Evolutionary conservation across 2,888 invertebrate species (phyloP).

Genomic region (Silvanus unidentatus): DNA sequence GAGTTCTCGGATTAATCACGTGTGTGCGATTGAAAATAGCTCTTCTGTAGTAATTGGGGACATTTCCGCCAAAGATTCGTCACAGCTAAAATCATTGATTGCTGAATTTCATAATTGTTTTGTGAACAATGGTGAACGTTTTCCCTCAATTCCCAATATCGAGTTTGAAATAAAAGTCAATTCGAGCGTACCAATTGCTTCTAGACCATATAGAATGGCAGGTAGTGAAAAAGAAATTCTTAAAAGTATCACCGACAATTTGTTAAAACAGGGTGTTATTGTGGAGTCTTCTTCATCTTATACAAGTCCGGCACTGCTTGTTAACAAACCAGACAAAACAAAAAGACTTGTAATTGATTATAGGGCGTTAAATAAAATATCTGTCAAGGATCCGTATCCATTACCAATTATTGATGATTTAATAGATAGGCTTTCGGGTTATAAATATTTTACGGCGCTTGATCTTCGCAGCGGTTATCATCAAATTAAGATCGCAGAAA

Average conservation of each 20-base stretch:
- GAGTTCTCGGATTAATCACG: no score
- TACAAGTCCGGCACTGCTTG: constrained; percentile 24
- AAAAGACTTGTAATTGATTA: constrained; percentile 27
- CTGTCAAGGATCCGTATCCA: constrained; percentile 30
- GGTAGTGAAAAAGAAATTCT: constrained; percentile 20
- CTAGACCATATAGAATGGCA: constrained; percentile 28
- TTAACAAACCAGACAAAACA: constrained; percentile 24
- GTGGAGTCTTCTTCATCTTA: constrained; percentile 24
- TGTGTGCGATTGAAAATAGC: no score
- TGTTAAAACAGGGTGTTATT: constrained; percentile 16
- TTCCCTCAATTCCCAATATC: constrained; percentile 1
- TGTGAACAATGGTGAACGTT: neutral
- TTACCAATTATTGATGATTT: constrained; percentile 33
- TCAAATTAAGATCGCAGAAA: constrained; percentile 28
- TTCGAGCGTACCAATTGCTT: constrained; percentile 21
- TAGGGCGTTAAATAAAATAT: constrained; percentile 29
- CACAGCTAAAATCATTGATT: no score
- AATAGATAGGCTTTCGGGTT: constrained; percentile 20
- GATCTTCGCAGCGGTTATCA: constrained; percentile 32
- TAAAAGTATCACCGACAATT: constrained; percentile 19
- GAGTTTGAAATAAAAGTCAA: constrained; percentile 26
- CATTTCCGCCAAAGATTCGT: no score
- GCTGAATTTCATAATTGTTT: neutral
- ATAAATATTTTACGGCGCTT: constrained; percentile 26
- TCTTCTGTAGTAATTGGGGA: no score